Base-by-base conservation (phyloP, 2,888 invertebrate species). In the Drosophila robusta region DNA sequence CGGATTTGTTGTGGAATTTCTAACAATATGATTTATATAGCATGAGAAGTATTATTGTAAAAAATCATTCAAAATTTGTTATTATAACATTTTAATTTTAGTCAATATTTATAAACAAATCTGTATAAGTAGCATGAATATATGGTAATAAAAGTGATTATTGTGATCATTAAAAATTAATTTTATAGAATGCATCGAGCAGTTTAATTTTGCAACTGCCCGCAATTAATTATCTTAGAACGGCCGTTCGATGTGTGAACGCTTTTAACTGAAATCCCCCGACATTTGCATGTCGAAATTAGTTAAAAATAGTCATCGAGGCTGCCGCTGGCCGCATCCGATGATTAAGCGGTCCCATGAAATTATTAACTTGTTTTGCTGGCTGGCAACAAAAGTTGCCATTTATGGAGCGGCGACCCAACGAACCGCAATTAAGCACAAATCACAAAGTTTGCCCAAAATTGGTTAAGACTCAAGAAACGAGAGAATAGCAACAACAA, bases 311-410 rank as follows among this genome's bases (percentile, higher is more conserved):
- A 78, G 77, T 65, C 68, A 29, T 29, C 29, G 34, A 34, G 47
- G 42, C 41, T 55, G 70, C 54, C 64, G 85, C 58, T 81, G 57
- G 18, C 46, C 50, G 39, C 46, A 42, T 54, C 22, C 42, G 88
- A 79, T 88, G 84, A 87, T 89, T 85, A 85, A 89, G 86, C 79
- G 58, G 47, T 52, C 45, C 60, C 77, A 69, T 70, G 83, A 73
- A 70, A 76, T 85, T 87, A 73, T 85, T 79, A 85, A 88, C 88
- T 89, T 89, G 85, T 89, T 85, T 89, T 73, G 60, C 26, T 50
- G 71, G 46, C 68, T 62, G 80, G 64, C 63, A 67, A 63, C 66
- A 68, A 73, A 66, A 73, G 68, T 84, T 81, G 75, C 83, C 83
- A 81, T 73, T 70, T 80, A 75, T 75, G 83, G 83, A 42, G 52